Base-by-base conservation (phyloP, 2,888 invertebrate species). In the Mesorhabditis spiculigera region DNA sequence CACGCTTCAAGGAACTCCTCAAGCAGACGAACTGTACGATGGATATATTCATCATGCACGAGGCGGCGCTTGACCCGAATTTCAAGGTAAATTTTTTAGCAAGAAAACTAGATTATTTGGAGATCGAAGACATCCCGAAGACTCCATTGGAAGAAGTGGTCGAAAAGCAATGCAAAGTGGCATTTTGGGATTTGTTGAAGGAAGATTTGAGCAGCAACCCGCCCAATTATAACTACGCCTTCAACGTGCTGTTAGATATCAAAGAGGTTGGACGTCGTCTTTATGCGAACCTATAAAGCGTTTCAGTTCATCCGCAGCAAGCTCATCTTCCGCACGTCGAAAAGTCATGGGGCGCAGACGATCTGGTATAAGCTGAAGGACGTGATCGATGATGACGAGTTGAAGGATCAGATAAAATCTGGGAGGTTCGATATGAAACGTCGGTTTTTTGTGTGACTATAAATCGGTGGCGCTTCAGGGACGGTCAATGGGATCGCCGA, bases 181-280 rank as follows among this genome's bases (percentile, higher is more conserved):
- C 58, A 50, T 50, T 13, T 50, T 50, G 58, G 58, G 58, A 50
- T 50, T 13, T 50, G 8, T n/a, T 50, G n/a, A 50, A 50, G n/a
- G 58, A 50, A 50, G 58, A 50, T 13, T n/a, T 50, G 8, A 10
- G n/a, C 8, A 50, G n/a, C 8, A n/a, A 50, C 8, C 58, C 58
- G 8, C 58, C 58, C 8, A 50, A 13, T 13, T 50, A 13, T 50
- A n/a, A 50, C 8, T n/a, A 50, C n/a, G 58, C 58, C n/a, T 50
- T 50, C 58, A 50, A 50, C 8, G 58, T 50, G n/a, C n/a, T 50
- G n/a, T 50, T 50, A n/a, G 58, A 50, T 13, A n/a, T 50, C 8
- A 50, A 50, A 50, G 58, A 50, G 58, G 58, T 50, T 50, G n/a
- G 58, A 50, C 58, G n/a, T 50, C n/a, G n/a, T 50, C 58, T 13